Evolutionary conservation across 2,113 vertebrate species (phyloP).

Genomic region (Hiodon tergisus): DNA sequence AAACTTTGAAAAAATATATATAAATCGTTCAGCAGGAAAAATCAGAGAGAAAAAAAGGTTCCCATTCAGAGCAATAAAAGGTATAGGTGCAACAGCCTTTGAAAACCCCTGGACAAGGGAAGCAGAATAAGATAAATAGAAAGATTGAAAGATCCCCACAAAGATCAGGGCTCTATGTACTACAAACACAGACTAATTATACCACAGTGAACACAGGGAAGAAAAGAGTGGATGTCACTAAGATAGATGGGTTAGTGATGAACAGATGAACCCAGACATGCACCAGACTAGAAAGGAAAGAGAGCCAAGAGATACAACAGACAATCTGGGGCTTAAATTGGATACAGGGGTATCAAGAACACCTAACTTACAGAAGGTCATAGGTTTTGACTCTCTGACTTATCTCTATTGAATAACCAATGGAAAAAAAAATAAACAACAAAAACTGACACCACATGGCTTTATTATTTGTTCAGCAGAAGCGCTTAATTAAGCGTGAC

Average conservation of each 20-base stretch:
- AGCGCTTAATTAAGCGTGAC: neutral
- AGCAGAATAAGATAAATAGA: neutral
- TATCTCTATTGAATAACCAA: neutral
- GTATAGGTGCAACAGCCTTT: neutral
- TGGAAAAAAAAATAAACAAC: neutral
- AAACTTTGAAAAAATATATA: neutral
- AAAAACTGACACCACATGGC: neutral
- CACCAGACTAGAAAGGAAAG: neutral
- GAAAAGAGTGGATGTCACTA: conserved; percentile 1
- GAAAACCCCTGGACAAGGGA: neutral
- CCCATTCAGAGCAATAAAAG: neutral
- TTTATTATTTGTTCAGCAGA: neutral
- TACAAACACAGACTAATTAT: conserved; percentile 10
- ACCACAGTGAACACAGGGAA: conserved; percentile 1
- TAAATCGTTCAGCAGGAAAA: no score
- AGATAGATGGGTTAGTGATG: conserved; percentile 8
- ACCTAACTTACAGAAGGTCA: neutral
- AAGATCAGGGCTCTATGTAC: conserved; percentile 1
- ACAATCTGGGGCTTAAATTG: neutral
- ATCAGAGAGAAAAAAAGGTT: neutral
- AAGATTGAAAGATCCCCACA: neutral
- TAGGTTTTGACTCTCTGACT: neutral
- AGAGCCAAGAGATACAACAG: neutral
- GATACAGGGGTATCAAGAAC: no score
- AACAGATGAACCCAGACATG: neutral